Percentiles rank a stretch among this genome's conserved stretches.
Evolutionary conservation across 1,140 invertebrate species (phyloP).

Genomic region (Wiebesia pumilae): DNA sequence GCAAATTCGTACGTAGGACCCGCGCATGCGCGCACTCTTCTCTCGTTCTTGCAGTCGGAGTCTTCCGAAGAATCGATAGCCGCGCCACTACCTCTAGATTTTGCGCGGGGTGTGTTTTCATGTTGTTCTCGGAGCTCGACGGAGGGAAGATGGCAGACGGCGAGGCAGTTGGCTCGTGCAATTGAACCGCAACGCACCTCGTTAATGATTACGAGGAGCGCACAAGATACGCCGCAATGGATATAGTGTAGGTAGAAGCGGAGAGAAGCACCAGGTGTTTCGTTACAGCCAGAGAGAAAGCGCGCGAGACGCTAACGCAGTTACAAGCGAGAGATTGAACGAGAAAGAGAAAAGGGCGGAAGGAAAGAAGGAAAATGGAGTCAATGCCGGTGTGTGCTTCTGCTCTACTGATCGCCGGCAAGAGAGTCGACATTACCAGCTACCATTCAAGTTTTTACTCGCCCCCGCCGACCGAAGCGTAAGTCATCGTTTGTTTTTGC

Average conservation of each 20-base stretch:
- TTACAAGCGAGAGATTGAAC: background rate
- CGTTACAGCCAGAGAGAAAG: background rate
- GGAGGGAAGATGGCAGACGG: background rate
- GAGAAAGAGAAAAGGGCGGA: background rate
- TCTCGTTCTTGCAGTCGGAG: background rate
- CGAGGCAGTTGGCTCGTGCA: no score
- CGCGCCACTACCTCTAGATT: background rate
- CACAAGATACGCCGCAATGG: slow-evolving; percentile 46
- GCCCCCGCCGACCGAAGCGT: slow-evolving; percentile 74
- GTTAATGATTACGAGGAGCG: background rate
- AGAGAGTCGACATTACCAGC: slow-evolving; percentile 64
- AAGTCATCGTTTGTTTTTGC: slow-evolving; percentile 58
- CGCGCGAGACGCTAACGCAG: background rate
- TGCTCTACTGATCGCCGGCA: slow-evolving; percentile 63
- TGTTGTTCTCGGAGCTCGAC: background rate
- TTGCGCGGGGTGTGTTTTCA: background rate
- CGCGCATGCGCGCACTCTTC: slow-evolving; percentile 29
- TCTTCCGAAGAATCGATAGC: slow-evolving; percentile 41
- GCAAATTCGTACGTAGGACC: background rate
- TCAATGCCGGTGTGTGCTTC: background rate
- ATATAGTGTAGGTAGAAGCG: slow-evolving; percentile 54
- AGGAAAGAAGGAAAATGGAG: slow-evolving; percentile 31
- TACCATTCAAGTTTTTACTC: slow-evolving; percentile 73
- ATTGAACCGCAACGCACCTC: background rate
- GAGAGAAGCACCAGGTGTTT: background rate